These are phyloP conservation scores for Drosophila ercepeae DNA, from an alignment of 1,140 invertebrate genomes.

Conservation along the genomic window DNA sequence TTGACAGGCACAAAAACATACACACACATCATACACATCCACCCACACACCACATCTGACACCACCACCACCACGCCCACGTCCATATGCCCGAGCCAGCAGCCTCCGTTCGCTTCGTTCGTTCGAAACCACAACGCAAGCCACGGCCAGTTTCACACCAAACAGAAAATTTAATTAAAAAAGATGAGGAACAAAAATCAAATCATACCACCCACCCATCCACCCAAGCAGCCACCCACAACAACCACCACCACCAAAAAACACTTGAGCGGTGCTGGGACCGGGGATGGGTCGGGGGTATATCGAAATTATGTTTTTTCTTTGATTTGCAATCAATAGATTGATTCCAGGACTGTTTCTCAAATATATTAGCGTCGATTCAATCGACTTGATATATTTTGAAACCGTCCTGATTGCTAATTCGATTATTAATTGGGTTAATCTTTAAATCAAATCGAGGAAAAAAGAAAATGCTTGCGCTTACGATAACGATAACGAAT, in stretches of 20 bases:
- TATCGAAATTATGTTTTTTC: slow-evolving; percentile 42
- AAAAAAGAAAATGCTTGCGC: slow-evolving; percentile 67
- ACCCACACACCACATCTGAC: slow-evolving; percentile 32
- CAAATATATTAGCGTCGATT: background rate
- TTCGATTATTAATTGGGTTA: background rate
- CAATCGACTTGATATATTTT: background rate
- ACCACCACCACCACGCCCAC: slow-evolving; percentile 60
- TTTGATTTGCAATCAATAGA: slow-evolving; percentile 9
- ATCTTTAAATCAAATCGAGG: slow-evolving; percentile 2
- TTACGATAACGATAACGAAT: slow-evolving; percentile 46
- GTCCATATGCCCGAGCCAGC: slow-evolving; percentile 65
- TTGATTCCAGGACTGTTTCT: background rate
- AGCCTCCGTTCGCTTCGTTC: slow-evolving; percentile 78
- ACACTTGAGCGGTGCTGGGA: slow-evolving; percentile 47
- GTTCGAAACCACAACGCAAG: slow-evolving; percentile 73
- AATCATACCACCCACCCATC: slow-evolving; percentile 18
- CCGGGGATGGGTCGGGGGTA: slow-evolving; percentile 38
- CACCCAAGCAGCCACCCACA: slow-evolving; percentile 28
- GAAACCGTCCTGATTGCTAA: background rate
- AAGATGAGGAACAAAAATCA: slow-evolving; percentile 3
- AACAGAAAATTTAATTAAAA: slow-evolving; percentile 29
- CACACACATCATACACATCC: slow-evolving; percentile 57
- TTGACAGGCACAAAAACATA: slow-evolving; percentile 54
- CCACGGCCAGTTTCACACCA: slow-evolving; percentile 79
- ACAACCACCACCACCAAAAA: slow-evolving; percentile 44